A percentile compares a stretch with the other conserved stretches of the same genome.
Evolutionary conservation across 2,888 invertebrate genomes (phyloP).

Genomic region (Beris morrisii): DNA sequence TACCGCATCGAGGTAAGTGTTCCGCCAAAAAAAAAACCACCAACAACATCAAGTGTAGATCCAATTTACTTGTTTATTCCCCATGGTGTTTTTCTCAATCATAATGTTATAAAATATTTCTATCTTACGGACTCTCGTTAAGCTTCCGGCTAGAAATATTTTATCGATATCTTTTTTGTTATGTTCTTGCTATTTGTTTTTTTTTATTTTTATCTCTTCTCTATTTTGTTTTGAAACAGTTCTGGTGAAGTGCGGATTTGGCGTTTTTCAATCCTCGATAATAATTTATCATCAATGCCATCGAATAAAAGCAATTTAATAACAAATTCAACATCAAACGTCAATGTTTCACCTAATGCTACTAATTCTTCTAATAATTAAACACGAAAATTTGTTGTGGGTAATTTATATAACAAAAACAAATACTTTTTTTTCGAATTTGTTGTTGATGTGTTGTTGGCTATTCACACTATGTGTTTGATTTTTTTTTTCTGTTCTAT

Average conservation of each 20-base stretch:
- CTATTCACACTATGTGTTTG: slow-evolving; percentile 19
- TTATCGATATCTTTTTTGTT: too few relatives aligned
- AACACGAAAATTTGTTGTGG: neutral
- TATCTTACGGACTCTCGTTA: too few relatives aligned
- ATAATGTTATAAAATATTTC: too few relatives aligned
- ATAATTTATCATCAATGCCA: slow-evolving; percentile 42
- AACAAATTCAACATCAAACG: slow-evolving; percentile 18
- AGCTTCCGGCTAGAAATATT: too few relatives aligned
- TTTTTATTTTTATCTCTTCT: slow-evolving; percentile 8
- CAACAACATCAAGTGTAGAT: neutral
- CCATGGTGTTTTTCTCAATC: too few relatives aligned
- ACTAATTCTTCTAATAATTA: slow-evolving; percentile 31
- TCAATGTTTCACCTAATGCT: slow-evolving; percentile 1
- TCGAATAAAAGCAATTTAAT: slow-evolving; percentile 38
- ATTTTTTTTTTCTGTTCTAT: too few relatives aligned
- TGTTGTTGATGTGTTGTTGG: slow-evolving; percentile 25
- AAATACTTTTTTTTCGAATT: too few relatives aligned
- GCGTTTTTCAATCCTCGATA: slow-evolving; percentile 47
- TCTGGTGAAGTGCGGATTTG: slow-evolving; percentile 49
- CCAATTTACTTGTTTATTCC: too few relatives aligned
- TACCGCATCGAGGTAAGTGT: slow-evolving; percentile 80
- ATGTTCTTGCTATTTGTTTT: neutral
- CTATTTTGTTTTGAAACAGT: slow-evolving; percentile 31
- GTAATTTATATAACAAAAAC: neutral
- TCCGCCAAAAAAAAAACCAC: neutral